A percentile compares a stretch with the other conserved stretches of the same genome.
These are phyloP conservation scores for Entomyzon cyanotis DNA, from an alignment of 2,113 vertebrate genomes.

Conservation along the genomic window DNA sequence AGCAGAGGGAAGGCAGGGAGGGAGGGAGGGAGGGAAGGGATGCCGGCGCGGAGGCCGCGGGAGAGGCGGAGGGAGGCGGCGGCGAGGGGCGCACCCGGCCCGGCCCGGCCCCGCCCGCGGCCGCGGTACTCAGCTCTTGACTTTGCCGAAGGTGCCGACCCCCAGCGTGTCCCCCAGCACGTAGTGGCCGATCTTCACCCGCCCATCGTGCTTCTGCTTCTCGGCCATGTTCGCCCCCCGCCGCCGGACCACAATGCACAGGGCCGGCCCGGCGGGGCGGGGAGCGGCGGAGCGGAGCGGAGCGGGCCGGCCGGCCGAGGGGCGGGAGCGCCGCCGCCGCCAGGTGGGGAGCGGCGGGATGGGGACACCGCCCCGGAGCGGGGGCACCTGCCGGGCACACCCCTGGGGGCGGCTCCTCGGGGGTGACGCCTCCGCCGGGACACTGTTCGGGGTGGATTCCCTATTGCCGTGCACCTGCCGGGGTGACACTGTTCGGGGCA, in stretches of 20 bases:
- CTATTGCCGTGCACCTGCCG: not conserved
- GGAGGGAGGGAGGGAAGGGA: not conserved
- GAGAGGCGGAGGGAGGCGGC: not conserved
- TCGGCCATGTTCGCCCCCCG: too few relatives aligned
- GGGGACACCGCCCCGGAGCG: too few relatives aligned
- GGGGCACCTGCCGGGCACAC: not conserved
- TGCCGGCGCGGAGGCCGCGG: not conserved
- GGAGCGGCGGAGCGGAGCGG: too few relatives aligned
- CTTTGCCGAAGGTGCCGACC: conserved; percentile 98
- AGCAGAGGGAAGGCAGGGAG: not conserved
- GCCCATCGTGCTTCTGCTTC: too few relatives aligned
- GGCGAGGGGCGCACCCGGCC: not conserved
- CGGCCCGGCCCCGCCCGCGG: not conserved
- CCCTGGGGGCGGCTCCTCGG: not conserved
- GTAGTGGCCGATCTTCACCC: conserved; percentile 90
- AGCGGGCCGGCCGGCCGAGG: too few relatives aligned
- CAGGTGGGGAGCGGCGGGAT: not conserved
- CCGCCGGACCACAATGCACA: too few relatives aligned
- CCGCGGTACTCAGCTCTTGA: conserved; percentile 92
- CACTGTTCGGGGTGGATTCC: too few relatives aligned
- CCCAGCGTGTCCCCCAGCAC: conserved; percentile 95
- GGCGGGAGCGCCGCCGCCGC: too few relatives aligned
- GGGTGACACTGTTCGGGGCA: not conserved
- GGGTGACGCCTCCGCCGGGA: too few relatives aligned
- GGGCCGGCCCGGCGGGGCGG: too few relatives aligned